Evolutionary conservation across 2,888 invertebrate genomes (phyloP), one percentile per base, ranked within the genome.

Genomic region (Pantelozetes paolii): DNA sequence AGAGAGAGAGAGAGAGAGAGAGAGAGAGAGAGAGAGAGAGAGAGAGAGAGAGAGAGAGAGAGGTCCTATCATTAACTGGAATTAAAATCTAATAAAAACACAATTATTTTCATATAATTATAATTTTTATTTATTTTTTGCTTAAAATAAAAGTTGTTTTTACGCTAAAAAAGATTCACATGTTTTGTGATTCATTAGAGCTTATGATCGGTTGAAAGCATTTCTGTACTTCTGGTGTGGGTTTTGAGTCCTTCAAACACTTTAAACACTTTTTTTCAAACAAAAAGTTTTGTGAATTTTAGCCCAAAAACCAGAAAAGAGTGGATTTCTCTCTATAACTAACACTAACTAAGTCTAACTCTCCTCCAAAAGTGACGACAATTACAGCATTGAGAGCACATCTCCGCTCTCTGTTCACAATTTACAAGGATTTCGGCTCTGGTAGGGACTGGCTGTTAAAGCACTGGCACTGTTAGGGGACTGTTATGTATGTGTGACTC

Each of bases 301-400:
- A 45, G 45, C 11, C 45, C 45, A n/a, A n/a, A 45, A 45, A 45
- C 45, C 45, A 45, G 45, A 45, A 45, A 45, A 45, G 8, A 11
- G 15, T 45, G 45, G 18, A 18, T 45, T 45, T 45, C n/a, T 45
- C 6, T 45, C 45, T 15, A 36, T 36, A 36, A 36, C 36, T n/a
- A n/a, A n/a, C n/a, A n/a, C n/a, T n/a, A n/a, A n/a, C n/a, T n/a
- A n/a, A n/a, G n/a, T 36, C 36, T 36, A 36, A 36, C 36, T 36
- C 36, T 18, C 15, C 15, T 45, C 18, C 18, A n/a, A n/a, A n/a
- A n/a, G 13, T 54, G 54, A 54, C 54, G 54, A 54, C 54, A 54
- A 54, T 54, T 54, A 54, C 54, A 54, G 54, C 54, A 54, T 54
- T 54, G 54, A 54, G 54, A 54, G 54, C 54, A 54, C 54, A 54